These are phyloP conservation scores for western clawed frog (Xenopus tropicalis) DNA, from an alignment of 2,113 vertebrate species.

Conservation along the genomic window UCB_Xtro_10.0 CM004448.2:84046501-84047000, in stretches of 20 bases:
- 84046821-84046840: conserved; percentile 8
- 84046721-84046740: conserved; percentile 21
- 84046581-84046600: conserved; percentile 26
- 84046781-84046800: background rate
- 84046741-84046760: conserved; percentile 26
- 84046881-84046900: conserved; percentile 39
- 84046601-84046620: conserved; percentile 17
- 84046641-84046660: too few species aligned
- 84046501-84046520: conserved; percentile 26
- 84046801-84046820: too few species aligned
- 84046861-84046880: conserved; percentile 41
- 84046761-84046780: conserved; percentile 15
- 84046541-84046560: conserved; percentile 15
- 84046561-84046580: conserved; percentile 9
- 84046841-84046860: conserved; percentile 34
- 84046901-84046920: conserved; percentile 45
- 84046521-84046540: conserved; percentile 34
- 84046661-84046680: background rate
- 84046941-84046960: conserved; percentile 26
- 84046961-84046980: background rate
- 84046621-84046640: conserved; percentile 11
- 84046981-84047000: background rate
- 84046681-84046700: conserved; percentile 5
- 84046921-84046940: conserved; percentile 41
- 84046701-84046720: conserved; percentile 15